These are phyloP conservation scores for Atlantisia rogersi DNA, from an alignment of 2,113 vertebrate genomes.

Conservation along the genomic window DNA sequence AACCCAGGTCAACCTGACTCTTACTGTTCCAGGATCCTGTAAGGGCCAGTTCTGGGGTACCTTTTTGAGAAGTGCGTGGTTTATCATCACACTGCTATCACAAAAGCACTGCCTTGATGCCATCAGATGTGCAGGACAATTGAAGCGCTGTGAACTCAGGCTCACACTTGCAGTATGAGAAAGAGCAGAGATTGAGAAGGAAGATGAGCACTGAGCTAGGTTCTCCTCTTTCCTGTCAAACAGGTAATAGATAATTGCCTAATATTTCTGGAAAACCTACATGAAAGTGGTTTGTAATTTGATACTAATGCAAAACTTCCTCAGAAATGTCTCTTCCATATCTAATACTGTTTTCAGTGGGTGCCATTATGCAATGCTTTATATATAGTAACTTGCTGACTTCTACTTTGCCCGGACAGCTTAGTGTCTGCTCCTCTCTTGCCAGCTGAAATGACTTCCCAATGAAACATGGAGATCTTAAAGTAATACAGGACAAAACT, in stretches of 20 bases:
- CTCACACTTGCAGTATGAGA: neutral
- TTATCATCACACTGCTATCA: neutral
- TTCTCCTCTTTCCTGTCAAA: neutral
- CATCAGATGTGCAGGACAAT: neutral
- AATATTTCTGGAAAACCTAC: neutral
- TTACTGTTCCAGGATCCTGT: too few relatives aligned
- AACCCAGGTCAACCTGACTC: neutral
- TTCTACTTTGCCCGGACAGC: conserved; percentile 61
- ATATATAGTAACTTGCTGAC: conserved; percentile 65
- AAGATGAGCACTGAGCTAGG: neutral
- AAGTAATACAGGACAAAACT: conserved; percentile 36
- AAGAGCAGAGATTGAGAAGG: neutral
- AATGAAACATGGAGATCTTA: conserved; percentile 43
- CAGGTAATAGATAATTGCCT: neutral
- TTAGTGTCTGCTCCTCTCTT: conserved; percentile 55
- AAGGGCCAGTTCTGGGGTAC: neutral
- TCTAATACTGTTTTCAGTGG: conserved; percentile 38
- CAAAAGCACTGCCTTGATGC: neutral
- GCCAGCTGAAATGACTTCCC: conserved; percentile 67
- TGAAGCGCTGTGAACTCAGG: neutral
- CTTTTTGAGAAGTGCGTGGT: neutral
- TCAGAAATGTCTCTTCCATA: neutral
- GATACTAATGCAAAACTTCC: neutral
- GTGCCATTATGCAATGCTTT: conserved; percentile 23
- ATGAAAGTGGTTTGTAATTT: neutral